A percentile compares a stretch with the other conserved stretches of the same genome.
Conservation (phyloP, 2,888 invertebrate species). For the Petrolisthes cinctipes region DNA sequence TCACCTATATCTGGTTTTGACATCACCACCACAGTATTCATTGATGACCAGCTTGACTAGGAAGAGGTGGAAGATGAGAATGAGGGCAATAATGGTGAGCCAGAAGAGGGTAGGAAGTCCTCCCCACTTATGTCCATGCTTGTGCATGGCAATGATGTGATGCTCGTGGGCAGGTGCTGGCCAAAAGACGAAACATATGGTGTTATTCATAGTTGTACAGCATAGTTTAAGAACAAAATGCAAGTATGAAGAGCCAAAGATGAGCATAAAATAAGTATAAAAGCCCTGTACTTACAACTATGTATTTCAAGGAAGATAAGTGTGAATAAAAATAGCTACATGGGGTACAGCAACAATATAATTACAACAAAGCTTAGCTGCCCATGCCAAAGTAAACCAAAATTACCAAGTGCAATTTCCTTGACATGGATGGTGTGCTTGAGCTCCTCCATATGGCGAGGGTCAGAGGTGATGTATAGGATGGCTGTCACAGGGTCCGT, state of each 20-base stretch:
- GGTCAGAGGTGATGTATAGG: slow-evolving; percentile 89
- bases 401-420: slow-evolving; percentile 79
- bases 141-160: slow-evolving; percentile 89
- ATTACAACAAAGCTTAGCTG: too few relatives aligned
- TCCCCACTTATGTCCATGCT: slow-evolving; percentile 89
- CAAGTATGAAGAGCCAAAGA: background rate
- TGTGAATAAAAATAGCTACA: too few relatives aligned
- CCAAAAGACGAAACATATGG: too few relatives aligned
- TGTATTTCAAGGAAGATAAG: background rate
- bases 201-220: too few relatives aligned
- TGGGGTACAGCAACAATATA: too few relatives aligned
- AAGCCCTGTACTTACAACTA: background rate
- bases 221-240: background rate
- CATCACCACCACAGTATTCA: slow-evolving; percentile 81
- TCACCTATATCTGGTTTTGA: slow-evolving; percentile 65
- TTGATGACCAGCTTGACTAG: slow-evolving; percentile 91
- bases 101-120: slow-evolving; percentile 92
- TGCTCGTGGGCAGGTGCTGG: slow-evolving; percentile 85
- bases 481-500: slow-evolving; percentile 92
- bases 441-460: slow-evolving; percentile 89
- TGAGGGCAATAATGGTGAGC: slow-evolving; percentile 88
- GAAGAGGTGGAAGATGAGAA: slow-evolving; percentile 92
- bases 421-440: slow-evolving; percentile 91
- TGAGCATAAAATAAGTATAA: background rate
- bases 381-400: too few relatives aligned